These are phyloP conservation scores for Paramormyrops kingsleyae DNA, from an alignment of 2,113 vertebrate genomes.

Conservation along the genomic window DNA sequence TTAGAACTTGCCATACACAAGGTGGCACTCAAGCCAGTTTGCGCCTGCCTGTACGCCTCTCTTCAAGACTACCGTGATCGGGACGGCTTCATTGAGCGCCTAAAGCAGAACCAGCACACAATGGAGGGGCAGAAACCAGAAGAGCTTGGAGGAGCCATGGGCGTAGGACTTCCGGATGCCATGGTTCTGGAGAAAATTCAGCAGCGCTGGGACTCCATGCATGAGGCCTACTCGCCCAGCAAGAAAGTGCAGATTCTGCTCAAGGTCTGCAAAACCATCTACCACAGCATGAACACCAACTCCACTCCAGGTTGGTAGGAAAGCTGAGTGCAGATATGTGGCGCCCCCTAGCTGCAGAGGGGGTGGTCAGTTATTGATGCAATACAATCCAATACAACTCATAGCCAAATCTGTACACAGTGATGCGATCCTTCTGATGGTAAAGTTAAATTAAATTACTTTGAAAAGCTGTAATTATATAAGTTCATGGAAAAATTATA, in stretches of 20 bases:
- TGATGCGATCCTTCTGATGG: background rate
- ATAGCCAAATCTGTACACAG: background rate
- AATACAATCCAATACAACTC: background rate
- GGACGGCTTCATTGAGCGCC: conserved; percentile 46
- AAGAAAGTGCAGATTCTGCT: conserved; percentile 73
- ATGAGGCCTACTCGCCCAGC: conserved; percentile 69
- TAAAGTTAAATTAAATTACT: background rate
- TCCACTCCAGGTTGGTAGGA: conserved; percentile 49
- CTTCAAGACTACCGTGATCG: conserved; percentile 49
- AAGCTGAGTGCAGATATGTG: background rate
- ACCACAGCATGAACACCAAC: conserved; percentile 67
- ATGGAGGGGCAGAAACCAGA: conserved; percentile 41
- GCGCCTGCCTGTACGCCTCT: conserved; percentile 58
- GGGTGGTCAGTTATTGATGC: background rate
- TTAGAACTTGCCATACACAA: conserved; percentile 71
- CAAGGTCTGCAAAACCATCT: conserved; percentile 76
- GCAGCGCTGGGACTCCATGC: conserved; percentile 59
- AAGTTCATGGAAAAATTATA: background rate
- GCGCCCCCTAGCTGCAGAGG: background rate
- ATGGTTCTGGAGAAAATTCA: conserved; percentile 64
- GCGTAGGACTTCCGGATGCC: conserved; percentile 58
- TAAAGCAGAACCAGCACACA: conserved; percentile 50
- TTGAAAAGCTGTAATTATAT: background rate
- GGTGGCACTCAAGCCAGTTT: conserved; percentile 70
- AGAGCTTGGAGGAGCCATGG: conserved; percentile 47